Percentiles rank a stretch among this genome's conserved stretches.
These are phyloP conservation scores for Autographa pulchrina DNA, from an alignment of 2,888 invertebrate genomes.

Conservation along the genomic window DNA sequence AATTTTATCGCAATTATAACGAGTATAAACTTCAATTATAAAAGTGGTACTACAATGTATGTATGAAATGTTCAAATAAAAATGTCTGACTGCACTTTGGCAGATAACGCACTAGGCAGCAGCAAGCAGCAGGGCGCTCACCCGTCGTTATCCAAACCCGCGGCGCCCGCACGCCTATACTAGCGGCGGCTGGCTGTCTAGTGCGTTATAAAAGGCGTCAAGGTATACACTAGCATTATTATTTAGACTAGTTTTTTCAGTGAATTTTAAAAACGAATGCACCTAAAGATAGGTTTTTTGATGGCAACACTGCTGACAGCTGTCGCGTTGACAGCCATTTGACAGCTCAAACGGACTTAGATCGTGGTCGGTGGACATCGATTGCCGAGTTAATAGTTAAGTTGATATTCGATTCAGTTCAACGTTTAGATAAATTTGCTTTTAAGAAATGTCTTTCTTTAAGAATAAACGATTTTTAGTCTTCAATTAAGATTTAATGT, in stretches of 20 bases:
- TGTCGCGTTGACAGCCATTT: constrained; percentile 6
- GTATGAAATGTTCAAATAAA: constrained; percentile 53
- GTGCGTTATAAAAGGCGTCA: constrained; percentile 56
- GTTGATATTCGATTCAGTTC: constrained; percentile 22
- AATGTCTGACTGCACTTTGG: constrained; percentile 57
- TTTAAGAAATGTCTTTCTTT: background rate
- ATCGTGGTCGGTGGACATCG: constrained; percentile 28
- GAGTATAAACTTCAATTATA: too few relatives aligned
- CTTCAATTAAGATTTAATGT: background rate
- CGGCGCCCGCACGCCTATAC: constrained; percentile 56
- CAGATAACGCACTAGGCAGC: constrained; percentile 56
- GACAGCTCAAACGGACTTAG: constrained; percentile 48
- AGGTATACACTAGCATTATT: constrained; percentile 56
- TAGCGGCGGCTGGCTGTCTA: constrained; percentile 54
- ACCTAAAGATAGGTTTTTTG: constrained; percentile 44
- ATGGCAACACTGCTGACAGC: constrained; percentile 49
- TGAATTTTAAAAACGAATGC: constrained; percentile 24
- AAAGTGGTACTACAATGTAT: background rate
- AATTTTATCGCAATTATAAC: too few relatives aligned
- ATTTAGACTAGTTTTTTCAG: constrained; percentile 56
- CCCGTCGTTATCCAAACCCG: constrained; percentile 53
- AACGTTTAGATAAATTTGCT: background rate
- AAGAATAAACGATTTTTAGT: constrained; percentile 4
- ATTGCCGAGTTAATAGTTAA: constrained; percentile 9
- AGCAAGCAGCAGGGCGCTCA: constrained; percentile 55